Evolutionary conservation across 2,888 invertebrate genomes (phyloP).

Genomic region (Dicyrtomina minuta): DNA sequence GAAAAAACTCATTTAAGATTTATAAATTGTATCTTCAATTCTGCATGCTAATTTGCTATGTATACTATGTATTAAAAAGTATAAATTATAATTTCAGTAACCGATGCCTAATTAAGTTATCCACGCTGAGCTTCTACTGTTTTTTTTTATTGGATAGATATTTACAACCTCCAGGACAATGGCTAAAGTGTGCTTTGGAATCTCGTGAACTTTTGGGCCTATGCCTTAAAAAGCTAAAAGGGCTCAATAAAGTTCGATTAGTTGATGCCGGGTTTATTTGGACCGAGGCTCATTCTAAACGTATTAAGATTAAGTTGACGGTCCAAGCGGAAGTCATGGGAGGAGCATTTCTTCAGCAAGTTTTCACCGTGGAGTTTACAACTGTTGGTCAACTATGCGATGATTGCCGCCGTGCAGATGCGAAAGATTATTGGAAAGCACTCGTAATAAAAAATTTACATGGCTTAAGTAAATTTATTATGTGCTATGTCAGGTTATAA

Average conservation of each 20-base stretch:
- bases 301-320: conserved; percentile 90
- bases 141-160: conserved; percentile 62
- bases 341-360: conserved; percentile 88
- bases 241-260: conserved; percentile 82
- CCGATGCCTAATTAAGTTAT: no score
- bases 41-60: no score
- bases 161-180: conserved; percentile 86
- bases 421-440: conserved; percentile 97
- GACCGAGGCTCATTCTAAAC: conserved; percentile 98
- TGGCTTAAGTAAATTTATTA: no score
- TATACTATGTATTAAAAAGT: no score
- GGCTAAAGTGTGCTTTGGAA: conserved; percentile 82
- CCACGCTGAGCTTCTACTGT: no score
- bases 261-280: conserved; percentile 96
- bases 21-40: no score
- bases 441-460: conserved; percentile 56
- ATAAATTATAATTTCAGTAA: no score
- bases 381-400: conserved; percentile 94
- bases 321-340: conserved; percentile 93
- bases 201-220: conserved; percentile 84
- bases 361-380: conserved; percentile 90
- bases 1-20: no score
- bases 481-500: no score
- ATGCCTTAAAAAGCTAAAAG: conserved; percentile 89
- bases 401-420: conserved; percentile 94